Conservation (phyloP, 2,888 invertebrate genomes). For the Invenusta paracnida region DNA sequence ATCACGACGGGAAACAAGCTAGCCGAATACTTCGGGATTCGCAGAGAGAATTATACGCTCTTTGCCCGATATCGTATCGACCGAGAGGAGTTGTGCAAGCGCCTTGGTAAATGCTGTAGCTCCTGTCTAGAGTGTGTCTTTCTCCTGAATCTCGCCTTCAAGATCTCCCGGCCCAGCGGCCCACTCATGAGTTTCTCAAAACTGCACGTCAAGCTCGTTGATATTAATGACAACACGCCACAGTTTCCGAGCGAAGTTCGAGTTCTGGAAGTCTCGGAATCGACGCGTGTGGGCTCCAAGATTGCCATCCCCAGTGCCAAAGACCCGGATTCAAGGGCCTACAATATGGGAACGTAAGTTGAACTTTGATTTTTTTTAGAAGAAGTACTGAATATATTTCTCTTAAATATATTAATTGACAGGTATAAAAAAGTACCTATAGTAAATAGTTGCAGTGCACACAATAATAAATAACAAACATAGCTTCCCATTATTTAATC, state of each 20-base stretch:
- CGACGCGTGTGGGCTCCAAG: slow-evolving; percentile 23
- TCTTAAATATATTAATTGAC: no score
- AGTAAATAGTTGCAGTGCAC: no score
- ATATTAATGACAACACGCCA: slow-evolving; percentile 35
- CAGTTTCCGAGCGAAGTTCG: slow-evolving; percentile 9
- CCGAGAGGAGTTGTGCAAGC: slow-evolving; percentile 8
- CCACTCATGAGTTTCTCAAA: slow-evolving; percentile 1
- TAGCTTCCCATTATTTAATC: no score
- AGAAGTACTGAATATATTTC: no score
- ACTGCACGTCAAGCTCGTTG: slow-evolving; percentile 20
- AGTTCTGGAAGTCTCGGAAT: slow-evolving; percentile 26
- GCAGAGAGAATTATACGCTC: neutral
- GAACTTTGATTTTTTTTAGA: no score
- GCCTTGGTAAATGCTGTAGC: neutral
- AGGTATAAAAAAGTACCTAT: no score
- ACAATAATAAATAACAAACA: no score
- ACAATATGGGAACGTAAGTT: slow-evolving; percentile 28
- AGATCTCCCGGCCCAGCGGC: neutral
- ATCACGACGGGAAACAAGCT: neutral
- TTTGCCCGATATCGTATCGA: neutral
- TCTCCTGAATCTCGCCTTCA: neutral
- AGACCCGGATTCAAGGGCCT: slow-evolving; percentile 28
- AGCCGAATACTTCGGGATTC: neutral
- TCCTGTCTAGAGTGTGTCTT: neutral
- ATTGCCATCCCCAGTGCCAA: slow-evolving; percentile 28